These are phyloP conservation scores for Theocolax elegans DNA, from an alignment of 1,140 invertebrate species.

Conservation along the genomic window DNA sequence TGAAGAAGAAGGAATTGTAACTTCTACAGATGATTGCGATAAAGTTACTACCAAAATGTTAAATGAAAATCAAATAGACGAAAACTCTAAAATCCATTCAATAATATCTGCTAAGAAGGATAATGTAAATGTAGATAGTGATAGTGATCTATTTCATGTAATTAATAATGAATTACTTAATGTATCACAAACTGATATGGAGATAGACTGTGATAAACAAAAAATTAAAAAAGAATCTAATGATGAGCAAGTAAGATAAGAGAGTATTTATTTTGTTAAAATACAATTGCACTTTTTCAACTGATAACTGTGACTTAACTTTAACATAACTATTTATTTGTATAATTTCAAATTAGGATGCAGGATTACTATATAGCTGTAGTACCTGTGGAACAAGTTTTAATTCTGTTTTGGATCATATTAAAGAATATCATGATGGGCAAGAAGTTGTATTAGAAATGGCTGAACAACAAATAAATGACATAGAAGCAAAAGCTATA, in stretches of 20 bases:
- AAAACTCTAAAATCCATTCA: too few relatives aligned
- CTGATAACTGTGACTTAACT: too few relatives aligned
- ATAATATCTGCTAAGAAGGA: too few relatives aligned
- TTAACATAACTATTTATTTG: constrained; percentile 2
- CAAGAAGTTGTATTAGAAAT: constrained; percentile 74
- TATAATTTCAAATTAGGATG: constrained; percentile 1
- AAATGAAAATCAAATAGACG: constrained; percentile 33
- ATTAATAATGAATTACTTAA: constrained; percentile 48
- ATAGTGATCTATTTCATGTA: too few relatives aligned
- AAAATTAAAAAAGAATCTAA: constrained; percentile 58
- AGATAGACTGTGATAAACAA: constrained; percentile 52
- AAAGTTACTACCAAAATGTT: constrained; percentile 45
- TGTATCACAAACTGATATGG: constrained; percentile 51
- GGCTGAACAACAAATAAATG: constrained; percentile 56
- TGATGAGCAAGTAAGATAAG: constrained; percentile 49
- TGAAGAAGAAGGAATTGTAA: too few relatives aligned
- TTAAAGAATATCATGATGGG: constrained; percentile 74
- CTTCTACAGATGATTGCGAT: constrained; percentile 33
- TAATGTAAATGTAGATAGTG: too few relatives aligned
- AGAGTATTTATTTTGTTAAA: constrained; percentile 26
- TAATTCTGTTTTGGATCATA: constrained; percentile 73
- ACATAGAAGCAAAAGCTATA: constrained; percentile 47
- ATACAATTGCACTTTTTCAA: too few relatives aligned
- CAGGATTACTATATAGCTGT: constrained; percentile 68
- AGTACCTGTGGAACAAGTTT: constrained; percentile 74